Base-by-base conservation (phyloP, 2,113 vertebrate genomes). In the Prionailurus bengalensis region DNA sequence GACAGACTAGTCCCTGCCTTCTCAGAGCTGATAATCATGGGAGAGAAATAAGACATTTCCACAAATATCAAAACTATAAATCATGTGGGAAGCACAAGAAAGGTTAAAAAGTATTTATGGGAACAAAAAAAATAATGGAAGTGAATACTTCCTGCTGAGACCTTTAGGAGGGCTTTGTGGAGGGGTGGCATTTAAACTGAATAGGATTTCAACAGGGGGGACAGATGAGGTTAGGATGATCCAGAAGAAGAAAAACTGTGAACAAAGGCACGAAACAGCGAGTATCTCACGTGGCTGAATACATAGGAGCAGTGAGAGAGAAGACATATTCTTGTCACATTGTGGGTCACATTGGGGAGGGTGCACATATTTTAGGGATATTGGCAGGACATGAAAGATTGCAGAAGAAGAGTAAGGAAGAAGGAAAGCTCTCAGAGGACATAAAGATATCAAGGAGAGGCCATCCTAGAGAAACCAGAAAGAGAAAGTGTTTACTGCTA, bases 11-110 rank as follows among this genome's bases (percentile, higher is more conserved):
- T 33, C 21, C 55, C 74, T 93, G 29, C 17, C 15, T 93, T 80
- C 53, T 94, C 31, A 82, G 53, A 87, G 21, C 25, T 95, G 48
- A 93, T 68, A 39, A 85, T 85, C 31, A 61, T 33, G 25, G 55
- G 23, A 55, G 48, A 66, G 63, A 94, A 76, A 94, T 70, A 82
- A 97, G 78, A 93, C 48, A 87, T 87, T 96, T 94, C 95, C 55
- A 97, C 92, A 98, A 96, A 96, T 92, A 96, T 89, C 73, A 95
- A 96, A 96, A 90, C 90, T 96, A 91, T 85, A 94, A 92, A 92
- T 87, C 84, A 63, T 84, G 19, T 81, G 80, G 55, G 36, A 86
- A 96, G 86, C 61, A 33, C 55, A 97, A 76, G 53, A 93, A 92
- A 97, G 70, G 74, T 96, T 63, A 95, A 95, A 97, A 94, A 96